These are phyloP conservation scores for Zaprionus bogoriensis DNA, from an alignment of 2,888 invertebrate species.

Conservation along the genomic window DNA sequence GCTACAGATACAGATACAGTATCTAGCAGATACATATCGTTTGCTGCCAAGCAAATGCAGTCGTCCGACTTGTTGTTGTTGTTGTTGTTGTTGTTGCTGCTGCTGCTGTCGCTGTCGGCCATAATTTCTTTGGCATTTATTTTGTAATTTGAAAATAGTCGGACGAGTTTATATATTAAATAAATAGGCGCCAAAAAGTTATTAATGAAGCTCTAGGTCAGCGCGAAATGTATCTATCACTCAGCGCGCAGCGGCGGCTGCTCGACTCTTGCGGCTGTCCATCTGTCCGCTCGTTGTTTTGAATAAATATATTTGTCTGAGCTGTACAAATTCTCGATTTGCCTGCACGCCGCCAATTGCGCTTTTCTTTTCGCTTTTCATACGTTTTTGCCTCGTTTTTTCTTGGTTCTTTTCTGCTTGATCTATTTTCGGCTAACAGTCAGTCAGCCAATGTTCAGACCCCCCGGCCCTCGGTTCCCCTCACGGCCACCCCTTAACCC, in stretches of 20 bases:
- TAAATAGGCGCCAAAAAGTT: constrained; percentile 44
- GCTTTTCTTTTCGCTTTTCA: constrained; percentile 38
- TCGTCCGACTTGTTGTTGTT: constrained; percentile 33
- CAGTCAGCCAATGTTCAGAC: constrained; percentile 18
- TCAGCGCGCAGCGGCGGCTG: background rate
- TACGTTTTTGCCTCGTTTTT: background rate
- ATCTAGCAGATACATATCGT: constrained; percentile 49
- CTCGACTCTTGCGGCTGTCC: background rate
- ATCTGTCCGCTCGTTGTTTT: background rate
- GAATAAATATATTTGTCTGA: constrained; percentile 24
- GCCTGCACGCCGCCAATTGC: constrained; percentile 45
- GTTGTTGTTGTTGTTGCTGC: constrained; percentile 22
- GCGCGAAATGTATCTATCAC: constrained; percentile 42
- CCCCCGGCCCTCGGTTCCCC: background rate
- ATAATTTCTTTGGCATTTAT: constrained; percentile 43
- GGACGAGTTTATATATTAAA: constrained; percentile 21
- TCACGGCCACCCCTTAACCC: background rate
- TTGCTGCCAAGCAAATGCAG: constrained; percentile 34
- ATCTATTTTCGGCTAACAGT: constrained; percentile 76
- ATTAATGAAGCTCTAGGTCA: constrained; percentile 57
- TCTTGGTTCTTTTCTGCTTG: constrained; percentile 55
- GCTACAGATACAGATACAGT: constrained; percentile 37
- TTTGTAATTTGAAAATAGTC: constrained; percentile 41
- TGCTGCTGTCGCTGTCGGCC: constrained; percentile 8
- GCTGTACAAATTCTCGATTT: constrained; percentile 44